Conservation (phyloP, 1,140 invertebrate species). For the Hyles euphorbiae region DNA sequence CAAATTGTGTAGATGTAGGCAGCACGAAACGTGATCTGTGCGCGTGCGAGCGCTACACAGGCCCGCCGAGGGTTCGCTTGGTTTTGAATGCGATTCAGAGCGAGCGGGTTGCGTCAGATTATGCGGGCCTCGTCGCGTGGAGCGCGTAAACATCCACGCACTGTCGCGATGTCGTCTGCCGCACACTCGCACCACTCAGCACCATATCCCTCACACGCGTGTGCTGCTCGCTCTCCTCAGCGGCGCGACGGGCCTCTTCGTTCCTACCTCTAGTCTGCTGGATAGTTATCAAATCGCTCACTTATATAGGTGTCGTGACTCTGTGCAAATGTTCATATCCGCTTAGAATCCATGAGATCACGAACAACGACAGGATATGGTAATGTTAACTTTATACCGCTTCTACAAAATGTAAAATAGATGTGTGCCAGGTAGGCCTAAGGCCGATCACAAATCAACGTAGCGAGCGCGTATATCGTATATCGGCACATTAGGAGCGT, state of each 20-base stretch:
- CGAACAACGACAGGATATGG: slow-evolving; percentile 21
- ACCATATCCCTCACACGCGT: no score
- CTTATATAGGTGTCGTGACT: slow-evolving; percentile 4
- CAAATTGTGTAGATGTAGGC: slow-evolving; percentile 26
- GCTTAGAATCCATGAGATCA: slow-evolving; percentile 13
- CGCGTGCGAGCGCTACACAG: slow-evolving; percentile 18
- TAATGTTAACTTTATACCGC: slow-evolving; percentile 4
- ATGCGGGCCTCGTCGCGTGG: slow-evolving; percentile 20
- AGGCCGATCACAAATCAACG: neutral
- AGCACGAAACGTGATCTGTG: slow-evolving; percentile 19
- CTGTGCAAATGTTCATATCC: slow-evolving; percentile 11
- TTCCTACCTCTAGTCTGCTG: no score
- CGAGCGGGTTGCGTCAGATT: slow-evolving; percentile 14
- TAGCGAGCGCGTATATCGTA: no score
- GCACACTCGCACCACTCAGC: neutral
- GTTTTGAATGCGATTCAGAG: slow-evolving; percentile 22
- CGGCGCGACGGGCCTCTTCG: no score
- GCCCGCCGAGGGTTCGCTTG: slow-evolving; percentile 3
- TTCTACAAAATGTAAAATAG: neutral
- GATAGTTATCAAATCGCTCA: neutral
- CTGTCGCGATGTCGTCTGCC: no score
- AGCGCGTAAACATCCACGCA: neutral
- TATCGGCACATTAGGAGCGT: no score
- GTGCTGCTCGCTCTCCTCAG: no score
- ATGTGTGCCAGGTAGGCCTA: neutral